Evolutionary conservation across 2,888 invertebrate species (phyloP).

Genomic region (Meteorus colon): DNA sequence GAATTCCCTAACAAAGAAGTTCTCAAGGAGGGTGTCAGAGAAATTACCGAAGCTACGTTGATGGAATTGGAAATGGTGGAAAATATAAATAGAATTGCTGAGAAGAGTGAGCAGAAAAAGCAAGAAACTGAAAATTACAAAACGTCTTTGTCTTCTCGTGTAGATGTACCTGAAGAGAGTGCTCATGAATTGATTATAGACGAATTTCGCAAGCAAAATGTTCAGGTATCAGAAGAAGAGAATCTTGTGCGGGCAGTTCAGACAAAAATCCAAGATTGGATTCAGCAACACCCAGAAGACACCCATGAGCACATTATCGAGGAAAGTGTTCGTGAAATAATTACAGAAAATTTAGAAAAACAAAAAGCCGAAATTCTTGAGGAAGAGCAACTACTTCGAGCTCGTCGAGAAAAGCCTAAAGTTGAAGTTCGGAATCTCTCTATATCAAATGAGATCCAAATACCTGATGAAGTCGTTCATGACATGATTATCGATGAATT

Average conservation of each 20-base stretch:
- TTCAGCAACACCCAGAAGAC: slow-evolving; percentile 24
- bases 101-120: neutral
- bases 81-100: slow-evolving; percentile 44
- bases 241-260: slow-evolving; percentile 6
- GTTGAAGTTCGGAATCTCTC: slow-evolving; percentile 21
- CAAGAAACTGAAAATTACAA: slow-evolving; percentile 44
- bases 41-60: neutral
- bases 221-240: neutral
- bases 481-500: slow-evolving; percentile 42
- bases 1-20: neutral
- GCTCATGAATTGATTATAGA: slow-evolving; percentile 35
- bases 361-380: slow-evolving; percentile 48
- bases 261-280: slow-evolving; percentile 20
- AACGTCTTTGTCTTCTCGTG: slow-evolving; percentile 19
- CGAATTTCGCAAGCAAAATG: slow-evolving; percentile 30
- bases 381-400: neutral
- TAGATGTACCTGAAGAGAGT: slow-evolving; percentile 43
- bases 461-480: slow-evolving; percentile 40
- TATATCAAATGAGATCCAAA: slow-evolving; percentile 15
- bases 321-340: slow-evolving; percentile 29
- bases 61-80: neutral
- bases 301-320: slow-evolving; percentile 12
- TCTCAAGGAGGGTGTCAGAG: neutral
- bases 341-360: slow-evolving; percentile 69
- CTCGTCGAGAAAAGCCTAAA: slow-evolving; percentile 16